Evolutionary conservation across 2,888 invertebrate species (phyloP), one percentile per base, ranked within the genome.

Genomic region (Dryomyza anilis): DNA sequence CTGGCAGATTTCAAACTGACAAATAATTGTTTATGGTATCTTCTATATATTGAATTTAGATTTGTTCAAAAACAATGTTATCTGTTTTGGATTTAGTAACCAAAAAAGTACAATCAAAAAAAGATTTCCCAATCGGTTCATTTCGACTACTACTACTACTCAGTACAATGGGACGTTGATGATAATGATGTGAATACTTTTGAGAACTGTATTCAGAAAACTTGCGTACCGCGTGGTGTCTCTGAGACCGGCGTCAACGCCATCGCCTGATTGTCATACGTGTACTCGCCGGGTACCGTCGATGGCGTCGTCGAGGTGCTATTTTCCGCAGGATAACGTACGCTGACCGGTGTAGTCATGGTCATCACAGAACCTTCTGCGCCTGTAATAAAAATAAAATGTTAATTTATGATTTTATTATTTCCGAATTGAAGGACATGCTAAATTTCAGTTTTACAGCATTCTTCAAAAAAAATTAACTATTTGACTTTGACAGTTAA

Each of bases 251-350:
- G 86, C 14, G 89, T 89, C 67, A 89, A 88, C 14, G 89, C 89
- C 87, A 93, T 87, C 0, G 87, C 92, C 76, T 89, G 90, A 81
- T 93, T 93, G 74, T 92, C 92, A 76, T 92, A 92, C 0, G 91
- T 90, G 73, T 91, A 92, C 73, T 92, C 92, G 45, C 90, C 83
- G 5, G 75, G 69, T 3, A 74, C 71, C 6, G 79, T 78, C 1
- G 91, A 90, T 2, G 89, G 88, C 1, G 91, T 90, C n/a, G n/a
- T n/a, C n/a, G n/a, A n/a, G 0, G 89, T 88, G 63, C 80, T 81
- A 70, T 92, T 92, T 78, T 93, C 92, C 19, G 91, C 91, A 0
- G 92, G 92, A 73, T 91, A 87, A 65, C 92, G 85, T 66, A 88
- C 87, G 70, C 89, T 90, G 0, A 91, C 84, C 0, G 89, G 88